These are phyloP conservation scores for Macrochelys suwanniensis DNA, from an alignment of 2,797 vertebrate species.

Conservation along the genomic window DNA sequence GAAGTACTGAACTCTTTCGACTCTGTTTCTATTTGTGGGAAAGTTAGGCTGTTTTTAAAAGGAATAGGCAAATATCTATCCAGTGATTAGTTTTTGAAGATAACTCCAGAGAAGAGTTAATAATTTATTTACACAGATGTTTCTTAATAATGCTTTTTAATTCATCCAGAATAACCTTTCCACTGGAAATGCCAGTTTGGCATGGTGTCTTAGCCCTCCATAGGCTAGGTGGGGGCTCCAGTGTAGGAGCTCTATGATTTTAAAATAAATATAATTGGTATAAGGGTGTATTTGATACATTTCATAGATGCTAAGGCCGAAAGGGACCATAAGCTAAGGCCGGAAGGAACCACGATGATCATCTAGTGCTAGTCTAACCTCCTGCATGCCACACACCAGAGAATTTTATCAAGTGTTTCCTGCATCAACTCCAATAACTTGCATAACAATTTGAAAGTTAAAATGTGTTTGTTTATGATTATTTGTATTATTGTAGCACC, in stretches of 20 bases:
- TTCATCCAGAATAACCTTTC: conserved; percentile 1
- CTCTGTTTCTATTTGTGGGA: neutral
- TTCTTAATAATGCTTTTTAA: neutral
- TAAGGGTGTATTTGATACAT: neutral
- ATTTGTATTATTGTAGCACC: neutral
- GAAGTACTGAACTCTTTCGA: neutral
- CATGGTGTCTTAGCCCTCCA: neutral
- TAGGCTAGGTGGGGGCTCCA: neutral
- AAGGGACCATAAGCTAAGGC: neutral
- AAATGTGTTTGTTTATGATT: neutral
- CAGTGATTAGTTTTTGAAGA: neutral
- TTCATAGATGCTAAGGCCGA: neutral
- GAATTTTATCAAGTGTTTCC: conserved; percentile 3
- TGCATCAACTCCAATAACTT: neutral
- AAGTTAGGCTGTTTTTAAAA: neutral
- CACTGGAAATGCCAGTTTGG: neutral
- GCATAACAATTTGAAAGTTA: neutral
- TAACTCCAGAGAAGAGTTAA: neutral
- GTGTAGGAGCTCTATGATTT: neutral
- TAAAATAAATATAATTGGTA: neutral
- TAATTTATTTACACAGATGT: neutral
- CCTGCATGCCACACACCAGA: neutral
- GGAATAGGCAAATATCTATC: neutral
- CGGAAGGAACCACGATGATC: neutral
- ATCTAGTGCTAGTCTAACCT: neutral